Evolutionary conservation across 1,140 invertebrate genomes (phyloP), one percentile per base, ranked within the genome.

Genomic region (Aphidius gifuensis): DNA sequence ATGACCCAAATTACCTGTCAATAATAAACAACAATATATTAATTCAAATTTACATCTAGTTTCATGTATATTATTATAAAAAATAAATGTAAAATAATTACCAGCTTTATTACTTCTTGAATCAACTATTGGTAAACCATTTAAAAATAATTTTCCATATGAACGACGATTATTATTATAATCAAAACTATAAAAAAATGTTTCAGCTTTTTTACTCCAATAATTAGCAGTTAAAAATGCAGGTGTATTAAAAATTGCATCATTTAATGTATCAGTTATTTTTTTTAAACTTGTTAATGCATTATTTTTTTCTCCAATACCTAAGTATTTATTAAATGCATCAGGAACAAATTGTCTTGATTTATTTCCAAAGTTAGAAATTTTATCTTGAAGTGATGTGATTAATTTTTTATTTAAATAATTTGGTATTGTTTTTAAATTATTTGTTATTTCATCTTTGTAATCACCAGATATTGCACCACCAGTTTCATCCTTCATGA

Each of bases 171-270:
- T 84, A 8, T 81, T 76, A 32, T 32, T 32, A 62, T 90, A 86
- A 60, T 92, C 89, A 69, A 92, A 91, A 68, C 87, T 87, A 69
- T 91, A 92, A 32, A 91, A 78, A 68, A 83, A 90, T 0, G 87
- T 81, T 0, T 85, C 82, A 0, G 83, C 82, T 48, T 81, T 78
- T 65, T 78, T 80, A 0, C 84, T 83, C 89, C 89, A 91, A 6
- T 85, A 77, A 46, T 85, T 75, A 0, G 85, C 86, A 6, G 86
- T 89, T 11, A 90, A 72, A 68, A 88, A 89, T 2, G 88, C 87
- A 1, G 89, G 89, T 23, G 87, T 82, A 66, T 90, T 91, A 70
- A 89, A 91, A 6, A 91, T 69, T 0, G 87, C 88, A 71, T 91
- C 89, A 4, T 79, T 82, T 6, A 84, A 77, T 46, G 78, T 78